Conservation (phyloP, 1,140 invertebrate genomes). For the Tenebrio molitor region DNA sequence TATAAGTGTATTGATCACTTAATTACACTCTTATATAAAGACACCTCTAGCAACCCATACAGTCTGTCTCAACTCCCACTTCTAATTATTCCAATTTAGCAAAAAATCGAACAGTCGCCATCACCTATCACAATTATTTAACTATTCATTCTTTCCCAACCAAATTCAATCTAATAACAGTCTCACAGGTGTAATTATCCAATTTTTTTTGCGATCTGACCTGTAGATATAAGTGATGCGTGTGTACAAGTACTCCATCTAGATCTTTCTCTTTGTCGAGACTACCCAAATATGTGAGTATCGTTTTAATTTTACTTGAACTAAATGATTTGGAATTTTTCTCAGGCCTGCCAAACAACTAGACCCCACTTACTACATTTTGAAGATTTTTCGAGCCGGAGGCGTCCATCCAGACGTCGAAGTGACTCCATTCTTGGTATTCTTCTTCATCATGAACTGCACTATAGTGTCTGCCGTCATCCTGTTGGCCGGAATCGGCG, state of each 20-base stretch:
- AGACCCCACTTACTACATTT: constrained; percentile 5
- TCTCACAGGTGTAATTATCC: too few relatives aligned
- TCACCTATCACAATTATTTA: too few relatives aligned
- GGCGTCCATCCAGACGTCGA: constrained; percentile 12
- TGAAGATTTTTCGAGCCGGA: constrained; percentile 6
- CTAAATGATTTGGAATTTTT: too few relatives aligned
- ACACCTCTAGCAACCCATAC: not conserved
- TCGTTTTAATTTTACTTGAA: too few relatives aligned
- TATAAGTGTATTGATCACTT: constrained; percentile 8
- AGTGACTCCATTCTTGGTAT: constrained; percentile 18
- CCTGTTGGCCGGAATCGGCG: not conserved
- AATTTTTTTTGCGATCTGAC: too few relatives aligned
- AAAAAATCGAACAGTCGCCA: too few relatives aligned
- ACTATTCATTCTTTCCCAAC: too few relatives aligned
- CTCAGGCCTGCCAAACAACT: not conserved
- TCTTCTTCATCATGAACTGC: constrained; percentile 26
- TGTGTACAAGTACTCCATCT: not conserved
- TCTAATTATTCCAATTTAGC: too few relatives aligned
- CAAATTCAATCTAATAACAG: too few relatives aligned
- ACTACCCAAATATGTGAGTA: not conserved
- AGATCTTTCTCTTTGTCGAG: too few relatives aligned
- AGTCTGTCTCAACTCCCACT: too few relatives aligned
- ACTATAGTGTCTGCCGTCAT: constrained; percentile 9
- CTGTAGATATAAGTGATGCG: not conserved
- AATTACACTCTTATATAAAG: not conserved